phyloP scores from a whole-genome alignment of 1,140 invertebrate species.

The Thrips palmi region DNA sequence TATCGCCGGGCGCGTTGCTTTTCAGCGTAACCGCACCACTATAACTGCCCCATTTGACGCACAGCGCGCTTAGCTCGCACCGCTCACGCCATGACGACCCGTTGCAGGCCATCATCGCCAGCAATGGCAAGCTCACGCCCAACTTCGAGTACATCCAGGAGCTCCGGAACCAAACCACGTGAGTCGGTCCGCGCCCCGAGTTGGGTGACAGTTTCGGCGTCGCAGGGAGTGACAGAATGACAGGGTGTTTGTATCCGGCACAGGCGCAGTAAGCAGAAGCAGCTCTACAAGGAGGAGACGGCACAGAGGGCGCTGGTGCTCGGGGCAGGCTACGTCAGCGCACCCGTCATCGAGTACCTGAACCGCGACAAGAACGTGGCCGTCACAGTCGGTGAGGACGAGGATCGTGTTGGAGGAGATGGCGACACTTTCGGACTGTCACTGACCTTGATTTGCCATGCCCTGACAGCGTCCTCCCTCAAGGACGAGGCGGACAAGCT shows the following conservation, averaged over 20 bases:
- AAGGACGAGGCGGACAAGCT: conserved; percentile 75
- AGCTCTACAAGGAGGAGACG: neutral
- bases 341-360: conserved; percentile 86
- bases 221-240: conserved; percentile 13
- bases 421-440: neutral
- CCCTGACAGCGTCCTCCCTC: conserved; percentile 49
- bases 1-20: no score
- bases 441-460: neutral
- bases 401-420: neutral
- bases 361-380: conserved; percentile 58
- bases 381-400: conserved; percentile 55
- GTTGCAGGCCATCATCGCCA: conserved; percentile 81
- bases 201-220: neutral
- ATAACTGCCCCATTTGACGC: no score
- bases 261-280: conserved; percentile 16
- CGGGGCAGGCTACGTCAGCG: conserved; percentile 87
- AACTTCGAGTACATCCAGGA: conserved; percentile 92
- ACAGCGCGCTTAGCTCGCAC: neutral
- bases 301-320: conserved; percentile 44
- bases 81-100: neutral
- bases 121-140: conserved; percentile 80
- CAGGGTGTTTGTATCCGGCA: no score
- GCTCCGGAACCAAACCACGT: conserved; percentile 40
- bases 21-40: no score
- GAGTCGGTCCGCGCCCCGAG: conserved; percentile 19